These are phyloP conservation scores for Rhinogobius similis DNA, from an alignment of 2,113 vertebrate species.

Conservation along the genomic window DNA sequence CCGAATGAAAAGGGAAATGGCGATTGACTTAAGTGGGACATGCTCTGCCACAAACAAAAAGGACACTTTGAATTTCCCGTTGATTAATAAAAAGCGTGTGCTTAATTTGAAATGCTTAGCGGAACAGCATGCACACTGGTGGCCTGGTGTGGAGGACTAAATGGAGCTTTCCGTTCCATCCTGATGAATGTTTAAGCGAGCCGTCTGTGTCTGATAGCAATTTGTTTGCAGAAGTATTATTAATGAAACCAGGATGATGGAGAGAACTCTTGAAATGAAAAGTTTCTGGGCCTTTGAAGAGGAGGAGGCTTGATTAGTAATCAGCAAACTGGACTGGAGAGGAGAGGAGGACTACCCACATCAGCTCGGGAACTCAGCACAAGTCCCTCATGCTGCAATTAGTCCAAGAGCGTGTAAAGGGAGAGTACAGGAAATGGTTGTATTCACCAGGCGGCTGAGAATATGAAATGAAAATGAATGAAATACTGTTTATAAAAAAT, in stretches of 20 bases:
- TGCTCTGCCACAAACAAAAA: not conserved
- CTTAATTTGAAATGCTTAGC: conserved; percentile 28
- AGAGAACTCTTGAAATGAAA: conserved; percentile 17
- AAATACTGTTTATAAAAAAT: not conserved
- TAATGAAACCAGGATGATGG: conserved; percentile 20
- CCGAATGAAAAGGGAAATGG: not conserved
- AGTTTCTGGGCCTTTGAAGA: conserved; percentile 24
- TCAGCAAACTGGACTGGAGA: conserved; percentile 34
- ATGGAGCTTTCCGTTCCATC: conserved; percentile 29
- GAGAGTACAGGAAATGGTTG: not conserved
- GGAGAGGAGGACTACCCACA: conserved; percentile 20
- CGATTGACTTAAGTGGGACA: not conserved
- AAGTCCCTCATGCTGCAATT: conserved; percentile 14
- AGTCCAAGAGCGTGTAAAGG: not conserved
- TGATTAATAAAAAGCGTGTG: conserved; percentile 10
- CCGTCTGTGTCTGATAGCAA: not conserved
- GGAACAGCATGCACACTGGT: conserved; percentile 7
- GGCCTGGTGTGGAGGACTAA: not conserved
- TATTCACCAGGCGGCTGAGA: not conserved
- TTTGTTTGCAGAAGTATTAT: conserved; percentile 29
- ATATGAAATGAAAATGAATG: too few relatives aligned
- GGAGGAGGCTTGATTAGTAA: conserved; percentile 51
- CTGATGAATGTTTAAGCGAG: conserved; percentile 34
- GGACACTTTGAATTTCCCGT: not conserved
- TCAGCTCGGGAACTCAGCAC: conserved; percentile 7